Conservation (phyloP, 2,113 vertebrate genomes). For the Morone chrysops region DNA sequence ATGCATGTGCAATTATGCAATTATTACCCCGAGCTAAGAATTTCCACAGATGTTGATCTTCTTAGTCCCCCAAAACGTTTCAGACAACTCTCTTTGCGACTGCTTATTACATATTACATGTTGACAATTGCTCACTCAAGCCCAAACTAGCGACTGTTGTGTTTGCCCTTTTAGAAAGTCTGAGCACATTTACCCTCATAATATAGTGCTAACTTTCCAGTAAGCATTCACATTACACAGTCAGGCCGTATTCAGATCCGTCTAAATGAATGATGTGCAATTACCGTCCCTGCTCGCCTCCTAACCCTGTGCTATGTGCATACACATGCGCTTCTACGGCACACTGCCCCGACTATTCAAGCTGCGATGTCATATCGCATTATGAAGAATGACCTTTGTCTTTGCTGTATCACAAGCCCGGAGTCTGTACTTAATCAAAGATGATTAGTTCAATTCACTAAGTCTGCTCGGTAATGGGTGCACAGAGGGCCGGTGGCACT, state of each 20-base stretch:
- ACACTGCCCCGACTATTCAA: constrained; percentile 23
- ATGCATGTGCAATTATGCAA: background rate
- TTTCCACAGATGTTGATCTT: constrained; percentile 17
- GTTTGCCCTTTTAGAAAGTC: constrained; percentile 17
- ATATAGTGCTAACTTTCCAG: constrained; percentile 38
- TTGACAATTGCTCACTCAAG: constrained; percentile 24
- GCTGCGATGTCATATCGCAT: constrained; percentile 74
- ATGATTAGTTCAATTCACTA: constrained; percentile 81
- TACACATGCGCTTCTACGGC: constrained; percentile 2
- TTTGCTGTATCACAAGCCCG: constrained; percentile 69
- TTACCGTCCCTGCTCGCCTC: constrained; percentile 51
- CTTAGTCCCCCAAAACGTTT: background rate
- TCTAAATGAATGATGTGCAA: constrained; percentile 75
- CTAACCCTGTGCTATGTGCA: background rate
- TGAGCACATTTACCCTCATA: constrained; percentile 22
- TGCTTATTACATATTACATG: background rate
- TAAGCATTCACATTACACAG: constrained; percentile 37
- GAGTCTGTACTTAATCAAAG: constrained; percentile 82
- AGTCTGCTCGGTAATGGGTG: constrained; percentile 71
- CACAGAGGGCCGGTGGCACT: constrained; percentile 52
- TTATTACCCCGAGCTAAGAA: constrained; percentile 15
- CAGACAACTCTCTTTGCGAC: background rate
- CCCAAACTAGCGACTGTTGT: background rate
- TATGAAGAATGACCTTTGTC: constrained; percentile 81
- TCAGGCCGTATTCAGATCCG: constrained; percentile 45